These are phyloP conservation scores for Rhadina sibilatrix DNA, from an alignment of 2,113 vertebrate species.

Conservation along the genomic window DNA sequence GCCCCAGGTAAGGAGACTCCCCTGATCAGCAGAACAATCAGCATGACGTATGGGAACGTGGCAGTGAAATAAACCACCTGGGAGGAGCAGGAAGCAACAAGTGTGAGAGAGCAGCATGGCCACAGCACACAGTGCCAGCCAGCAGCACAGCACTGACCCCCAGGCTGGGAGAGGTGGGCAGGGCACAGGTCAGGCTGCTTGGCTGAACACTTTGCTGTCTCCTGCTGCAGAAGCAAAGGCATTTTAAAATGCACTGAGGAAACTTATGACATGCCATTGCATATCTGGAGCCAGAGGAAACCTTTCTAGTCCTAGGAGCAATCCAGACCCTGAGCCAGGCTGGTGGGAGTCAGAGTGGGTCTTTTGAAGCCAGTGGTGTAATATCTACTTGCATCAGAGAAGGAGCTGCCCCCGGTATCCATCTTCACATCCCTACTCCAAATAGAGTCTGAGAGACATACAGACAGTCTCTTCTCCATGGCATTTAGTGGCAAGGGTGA, in stretches of 20 bases:
- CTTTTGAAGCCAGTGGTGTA: neutral
- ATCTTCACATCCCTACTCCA: neutral
- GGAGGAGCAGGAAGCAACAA: neutral
- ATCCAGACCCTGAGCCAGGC: neutral
- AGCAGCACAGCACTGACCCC: neutral
- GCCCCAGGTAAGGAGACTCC: conserved; percentile 89
- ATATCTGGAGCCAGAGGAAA: neutral
- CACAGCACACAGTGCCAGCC: fast-evolving
- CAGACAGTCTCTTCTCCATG: neutral
- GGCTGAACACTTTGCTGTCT: neutral
- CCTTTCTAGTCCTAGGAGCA: neutral
- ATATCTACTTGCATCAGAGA: neutral
- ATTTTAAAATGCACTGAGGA: neutral
- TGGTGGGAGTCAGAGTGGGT: neutral
- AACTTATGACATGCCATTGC: fast-evolving
- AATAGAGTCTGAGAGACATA: neutral
- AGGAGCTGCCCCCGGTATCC: neutral
- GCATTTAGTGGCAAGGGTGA: neutral
- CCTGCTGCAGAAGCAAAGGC: neutral
- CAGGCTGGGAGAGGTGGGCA: fast-evolving
- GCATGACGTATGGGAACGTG: conserved; percentile 93
- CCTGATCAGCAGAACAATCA: conserved; percentile 86
- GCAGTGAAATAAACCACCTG: conserved; percentile 95
- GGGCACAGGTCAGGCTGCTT: neutral
- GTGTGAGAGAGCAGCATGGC: fast-evolving